Conservation (phyloP, 2,888 invertebrate genomes). For the Pachymerium ferrugineum region DNA sequence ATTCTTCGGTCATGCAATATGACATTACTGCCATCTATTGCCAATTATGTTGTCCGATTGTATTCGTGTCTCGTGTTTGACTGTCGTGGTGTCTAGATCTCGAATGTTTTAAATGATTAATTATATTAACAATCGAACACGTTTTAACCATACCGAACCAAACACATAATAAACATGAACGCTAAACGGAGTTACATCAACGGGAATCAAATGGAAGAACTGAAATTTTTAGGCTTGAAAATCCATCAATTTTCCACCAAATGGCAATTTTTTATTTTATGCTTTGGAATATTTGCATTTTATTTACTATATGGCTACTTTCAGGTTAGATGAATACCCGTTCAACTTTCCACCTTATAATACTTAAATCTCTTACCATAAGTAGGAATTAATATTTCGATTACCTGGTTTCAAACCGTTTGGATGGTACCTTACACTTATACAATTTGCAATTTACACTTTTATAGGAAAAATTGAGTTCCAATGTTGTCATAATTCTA, state of each 20-base stretch:
- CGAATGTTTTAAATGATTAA: too few species aligned
- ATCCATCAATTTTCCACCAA: slow-evolving; percentile 60
- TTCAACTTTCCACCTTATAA: background rate
- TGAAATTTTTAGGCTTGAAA: slow-evolving; percentile 63
- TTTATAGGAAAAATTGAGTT: slow-evolving; percentile 72
- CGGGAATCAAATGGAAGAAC: background rate
- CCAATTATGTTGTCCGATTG: too few species aligned
- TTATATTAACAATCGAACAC: too few species aligned
- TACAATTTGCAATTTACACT: slow-evolving; percentile 84
- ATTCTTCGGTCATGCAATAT: too few species aligned
- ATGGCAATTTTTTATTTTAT: slow-evolving; percentile 69
- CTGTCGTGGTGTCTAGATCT: too few species aligned
- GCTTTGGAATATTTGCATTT: slow-evolving; percentile 73
- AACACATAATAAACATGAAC: background rate
- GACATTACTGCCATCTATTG: too few species aligned
- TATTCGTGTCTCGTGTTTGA: too few species aligned
- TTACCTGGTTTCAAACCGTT: slow-evolving; percentile 81
- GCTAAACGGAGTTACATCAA: background rate
- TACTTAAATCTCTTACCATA: too few species aligned
- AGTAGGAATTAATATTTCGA: slow-evolving; percentile 87
- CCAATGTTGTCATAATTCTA: slow-evolving; percentile 44
- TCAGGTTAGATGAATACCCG: slow-evolving; percentile 50
- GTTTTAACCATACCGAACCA: too few species aligned
- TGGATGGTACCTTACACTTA: slow-evolving; percentile 85
- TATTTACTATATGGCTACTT: slow-evolving; percentile 87